Evolutionary conservation across 1,140 invertebrate species (phyloP).

Genomic region (Caenorhabditis inopinata): DNA sequence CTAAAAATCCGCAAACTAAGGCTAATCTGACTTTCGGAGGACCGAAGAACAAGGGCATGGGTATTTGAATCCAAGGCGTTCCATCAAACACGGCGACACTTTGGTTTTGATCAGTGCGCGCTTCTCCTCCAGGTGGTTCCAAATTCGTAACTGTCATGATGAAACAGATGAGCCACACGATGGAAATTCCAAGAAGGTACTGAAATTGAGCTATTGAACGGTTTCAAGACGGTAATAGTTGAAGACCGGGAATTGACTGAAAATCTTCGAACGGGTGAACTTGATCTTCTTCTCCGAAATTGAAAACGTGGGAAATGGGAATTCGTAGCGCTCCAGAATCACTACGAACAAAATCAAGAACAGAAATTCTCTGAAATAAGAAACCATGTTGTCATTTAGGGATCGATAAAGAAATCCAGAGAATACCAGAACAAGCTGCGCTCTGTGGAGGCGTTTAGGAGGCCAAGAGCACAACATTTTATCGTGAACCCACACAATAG

Average conservation of each 20-base stretch:
- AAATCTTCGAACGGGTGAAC: slow-evolving; percentile 50
- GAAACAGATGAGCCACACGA: slow-evolving; percentile 59
- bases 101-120: slow-evolving; percentile 58
- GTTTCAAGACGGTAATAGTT: not conserved
- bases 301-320: slow-evolving; percentile 31
- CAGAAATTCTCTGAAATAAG: slow-evolving; percentile 36
- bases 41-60: slow-evolving; percentile 67
- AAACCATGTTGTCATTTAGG: not conserved
- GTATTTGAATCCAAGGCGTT: slow-evolving; percentile 60
- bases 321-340: slow-evolving; percentile 30
- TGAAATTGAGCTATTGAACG: not conserved
- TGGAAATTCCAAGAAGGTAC: slow-evolving; percentile 60
- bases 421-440: too few relatives aligned
- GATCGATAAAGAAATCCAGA: too few relatives aligned
- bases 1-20: slow-evolving; percentile 67
- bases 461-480: not conserved
- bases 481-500: slow-evolving; percentile 54
- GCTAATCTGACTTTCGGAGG: slow-evolving; percentile 64
- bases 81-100: slow-evolving; percentile 52
- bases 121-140: slow-evolving; percentile 55
- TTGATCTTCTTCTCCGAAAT: not conserved
- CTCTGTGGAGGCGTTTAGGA: too few relatives aligned
- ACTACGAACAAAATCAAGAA: slow-evolving; percentile 13
- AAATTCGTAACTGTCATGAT: slow-evolving; percentile 55
- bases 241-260: slow-evolving; percentile 64